Evolutionary conservation across 2,113 vertebrate species (phyloP), one percentile per base, ranked within the genome.

Genomic region (Puntigrus tetrazona): DNA sequence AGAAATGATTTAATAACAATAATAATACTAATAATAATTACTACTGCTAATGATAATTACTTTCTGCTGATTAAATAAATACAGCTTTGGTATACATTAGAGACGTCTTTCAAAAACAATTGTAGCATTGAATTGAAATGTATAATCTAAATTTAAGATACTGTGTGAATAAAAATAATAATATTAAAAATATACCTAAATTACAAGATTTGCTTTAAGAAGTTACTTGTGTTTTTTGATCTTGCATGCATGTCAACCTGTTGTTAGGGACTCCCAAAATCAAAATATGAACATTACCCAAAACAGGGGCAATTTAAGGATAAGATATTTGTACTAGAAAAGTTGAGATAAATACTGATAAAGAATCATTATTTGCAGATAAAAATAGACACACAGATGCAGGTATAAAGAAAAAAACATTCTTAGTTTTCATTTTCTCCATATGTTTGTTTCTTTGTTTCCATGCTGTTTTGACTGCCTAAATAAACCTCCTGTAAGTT

Each of bases 251-350:
- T n/a, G n/a, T n/a, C n/a, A n/a, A n/a, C n/a, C n/a, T n/a, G n/a
- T n/a, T n/a, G n/a, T n/a, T n/a, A n/a, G n/a, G n/a, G n/a, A n/a
- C n/a, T n/a, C n/a, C n/a, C n/a, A n/a, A n/a, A n/a, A n/a, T n/a
- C n/a, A n/a, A n/a, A n/a, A n/a, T n/a, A n/a, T 41, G 47, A 86
- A 86, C 55, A 86, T 77, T 86, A 86, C 61, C 70, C 59, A 69
- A 20, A n/a, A n/a, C 13, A 7, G 47, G 22, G 31, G n/a, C n/a
- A n/a, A n/a, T n/a, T n/a, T n/a, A 67, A 67, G 31, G 34, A n/a
- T 41, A n/a, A 70, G 4, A 22, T 38, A 4, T 5, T 22, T 70
- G 36, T 70, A 22, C 25, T 61, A 4, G 25, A 22, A 57, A 63
- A 63, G 14, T 29, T 41, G 18, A 70, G 20, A n/a, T 70, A 22